These are phyloP conservation scores for Portunus trituberculatus DNA, from an alignment of 1,140 invertebrate genomes.

Conservation along the genomic window DNA sequence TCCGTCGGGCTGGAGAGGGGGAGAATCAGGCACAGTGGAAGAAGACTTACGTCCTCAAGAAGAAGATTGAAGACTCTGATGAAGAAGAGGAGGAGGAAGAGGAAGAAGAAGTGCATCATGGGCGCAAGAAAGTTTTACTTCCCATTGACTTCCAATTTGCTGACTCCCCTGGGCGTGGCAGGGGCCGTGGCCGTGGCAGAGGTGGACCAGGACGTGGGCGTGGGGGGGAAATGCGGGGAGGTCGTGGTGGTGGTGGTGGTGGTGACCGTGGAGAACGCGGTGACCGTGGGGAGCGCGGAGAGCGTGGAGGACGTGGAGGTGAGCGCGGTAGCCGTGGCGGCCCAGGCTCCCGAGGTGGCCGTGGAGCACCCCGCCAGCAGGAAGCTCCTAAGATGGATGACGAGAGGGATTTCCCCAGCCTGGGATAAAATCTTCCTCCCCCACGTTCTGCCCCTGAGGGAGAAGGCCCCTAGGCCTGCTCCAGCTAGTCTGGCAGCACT, in stretches of 20 bases:
- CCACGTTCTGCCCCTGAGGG: background rate
- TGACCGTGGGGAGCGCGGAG: constrained; percentile 77
- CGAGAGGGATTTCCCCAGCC: constrained; percentile 95
- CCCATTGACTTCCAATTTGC: constrained; percentile 95
- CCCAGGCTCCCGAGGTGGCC: constrained; percentile 77
- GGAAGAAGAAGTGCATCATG: constrained; percentile 86
- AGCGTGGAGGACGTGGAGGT: constrained; percentile 61
- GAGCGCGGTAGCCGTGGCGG: constrained; percentile 73
- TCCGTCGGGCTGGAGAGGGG: constrained; percentile 95
- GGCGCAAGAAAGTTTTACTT: constrained; percentile 91
- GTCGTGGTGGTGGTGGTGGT: constrained; percentile 79
- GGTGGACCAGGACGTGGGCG: constrained; percentile 81
- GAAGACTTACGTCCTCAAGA: constrained; percentile 92
- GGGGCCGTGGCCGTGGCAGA: constrained; percentile 84
- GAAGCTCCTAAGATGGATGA: constrained; percentile 96
- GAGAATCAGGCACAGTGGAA: constrained; percentile 95
- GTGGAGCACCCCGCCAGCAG: constrained; percentile 82
- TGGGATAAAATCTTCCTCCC: constrained; percentile 85
- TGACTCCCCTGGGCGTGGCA: constrained; percentile 86
- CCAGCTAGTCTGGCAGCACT: constrained; percentile 72
- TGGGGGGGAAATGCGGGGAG: constrained; percentile 79
- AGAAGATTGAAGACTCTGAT: constrained; percentile 87
- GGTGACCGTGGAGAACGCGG: constrained; percentile 79
- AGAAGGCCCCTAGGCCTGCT: constrained; percentile 53
- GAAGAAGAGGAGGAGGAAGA: constrained; percentile 84